Conservation (phyloP, 2,888 invertebrate species). For the Ochropacha duplaris region DNA sequence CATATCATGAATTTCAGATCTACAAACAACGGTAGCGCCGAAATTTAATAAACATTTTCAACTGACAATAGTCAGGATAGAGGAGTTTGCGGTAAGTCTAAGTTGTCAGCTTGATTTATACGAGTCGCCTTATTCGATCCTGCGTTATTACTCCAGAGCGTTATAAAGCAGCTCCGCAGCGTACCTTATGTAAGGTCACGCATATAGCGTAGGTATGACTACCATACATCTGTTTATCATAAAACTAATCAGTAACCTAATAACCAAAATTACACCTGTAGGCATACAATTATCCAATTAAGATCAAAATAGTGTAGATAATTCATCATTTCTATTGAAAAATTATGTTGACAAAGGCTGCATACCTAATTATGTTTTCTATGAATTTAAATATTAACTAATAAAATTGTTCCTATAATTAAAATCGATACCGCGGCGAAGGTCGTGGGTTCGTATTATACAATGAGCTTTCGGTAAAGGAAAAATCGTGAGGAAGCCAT, state of each 20-base stretch:
- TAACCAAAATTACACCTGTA: background rate
- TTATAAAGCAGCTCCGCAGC: constrained; percentile 20
- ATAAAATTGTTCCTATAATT: no score
- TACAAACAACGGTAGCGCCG: background rate
- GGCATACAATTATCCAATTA: no score
- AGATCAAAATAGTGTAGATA: no score
- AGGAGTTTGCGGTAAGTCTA: constrained; percentile 35
- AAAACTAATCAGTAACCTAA: no score
- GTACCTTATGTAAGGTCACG: background rate
- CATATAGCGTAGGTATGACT: background rate
- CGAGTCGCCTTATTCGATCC: constrained; percentile 43
- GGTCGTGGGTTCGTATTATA: no score
- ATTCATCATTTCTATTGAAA: no score
- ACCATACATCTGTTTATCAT: background rate
- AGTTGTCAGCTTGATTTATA: constrained; percentile 49
- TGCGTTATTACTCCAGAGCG: constrained; percentile 33
- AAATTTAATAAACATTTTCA: constrained; percentile 28
- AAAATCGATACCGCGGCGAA: no score
- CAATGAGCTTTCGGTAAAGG: no score
- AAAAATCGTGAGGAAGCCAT: no score
- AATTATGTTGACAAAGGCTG: no score
- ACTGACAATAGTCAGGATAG: constrained; percentile 26
- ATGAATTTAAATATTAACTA: no score
- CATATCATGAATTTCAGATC: background rate
- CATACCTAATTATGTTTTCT: no score